Evolutionary conservation across 2,797 vertebrate genomes (phyloP).

Genomic region (Pangasius macronema): DNA sequence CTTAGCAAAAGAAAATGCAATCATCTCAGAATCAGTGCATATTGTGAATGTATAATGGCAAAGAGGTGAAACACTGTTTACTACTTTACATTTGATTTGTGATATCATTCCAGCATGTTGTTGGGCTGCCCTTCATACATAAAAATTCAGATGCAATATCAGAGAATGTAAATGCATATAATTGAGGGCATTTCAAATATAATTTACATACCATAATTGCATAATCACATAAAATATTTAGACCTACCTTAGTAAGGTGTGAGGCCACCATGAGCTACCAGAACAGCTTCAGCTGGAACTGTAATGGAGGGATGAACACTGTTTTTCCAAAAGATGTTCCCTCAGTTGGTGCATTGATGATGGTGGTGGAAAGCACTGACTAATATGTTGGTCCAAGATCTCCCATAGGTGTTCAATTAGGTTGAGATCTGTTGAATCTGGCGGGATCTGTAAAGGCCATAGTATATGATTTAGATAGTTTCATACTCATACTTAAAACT

Average conservation of each 20-base stretch:
- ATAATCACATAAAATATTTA: neutral
- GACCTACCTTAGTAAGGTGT: neutral
- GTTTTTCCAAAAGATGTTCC: neutral
- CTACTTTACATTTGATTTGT: neutral
- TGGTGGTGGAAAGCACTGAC: neutral
- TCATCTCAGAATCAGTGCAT: neutral
- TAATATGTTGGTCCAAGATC: neutral
- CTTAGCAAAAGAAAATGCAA: neutral
- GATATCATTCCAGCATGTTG: neutral
- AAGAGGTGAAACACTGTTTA: neutral
- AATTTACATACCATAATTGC: neutral
- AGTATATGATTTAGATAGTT: neutral
- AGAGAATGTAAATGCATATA: neutral
- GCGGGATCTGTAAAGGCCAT: neutral
- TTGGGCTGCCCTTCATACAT: neutral
- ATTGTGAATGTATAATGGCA: neutral
- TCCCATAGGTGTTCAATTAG: neutral
- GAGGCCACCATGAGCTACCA: neutral
- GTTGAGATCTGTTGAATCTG: neutral
- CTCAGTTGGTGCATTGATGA: neutral
- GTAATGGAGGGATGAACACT: neutral
- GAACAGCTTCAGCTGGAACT: neutral
- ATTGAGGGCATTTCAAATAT: neutral
- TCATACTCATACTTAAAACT: neutral
- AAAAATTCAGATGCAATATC: neutral